Base-by-base conservation (phyloP, 2,113 vertebrate species). In the Pycnonotus jocosus region DNA sequence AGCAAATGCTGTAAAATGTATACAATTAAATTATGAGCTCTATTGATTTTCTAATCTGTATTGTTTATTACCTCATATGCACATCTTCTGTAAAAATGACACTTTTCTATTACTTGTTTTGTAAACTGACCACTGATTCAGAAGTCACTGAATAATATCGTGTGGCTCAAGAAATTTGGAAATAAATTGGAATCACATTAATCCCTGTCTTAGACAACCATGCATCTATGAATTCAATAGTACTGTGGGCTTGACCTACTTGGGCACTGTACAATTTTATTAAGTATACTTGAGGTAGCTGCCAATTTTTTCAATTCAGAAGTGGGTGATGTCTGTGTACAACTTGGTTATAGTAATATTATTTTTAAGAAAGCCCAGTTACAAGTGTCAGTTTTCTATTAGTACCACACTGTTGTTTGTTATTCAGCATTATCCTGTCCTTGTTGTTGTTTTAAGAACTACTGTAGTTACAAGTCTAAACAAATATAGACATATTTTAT, bases 311-410 rank as follows among this genome's bases (percentile, higher is more conserved):
- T 72, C 12, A 30, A 3, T 88, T 66, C 23, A 21, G 38, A 14
- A 64, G 11, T 48, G 40, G 10, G 3, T 31, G 37, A 38, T 83
- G 11, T 25, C 62, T 83, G 8, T 38, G 33, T 35, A n/a, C 10
- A 45, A 12, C 21, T 42, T n/a, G 11, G 4, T 35, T 78, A 16
- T 47, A 47, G 27, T 12, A 37, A 11, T 21, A 3, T 15, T 88
- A 24, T 50, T 80, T 80, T 69, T 58, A 73, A 74, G 45, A 73
- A 88, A 70, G 4, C 11, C 3, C 10, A 35, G 21, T n/a, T 45
- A 69, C 10, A 12, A 1, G 0, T 21, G 21, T 45, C 23, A n/a
- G 11, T 37, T 73, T 65, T 6, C 15, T 24, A 27, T 27, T 9
- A 22, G 24, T 56, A 56, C 18, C n/a, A 40, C 1, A 2, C 30